A percentile compares a stretch with the other conserved stretches of the same genome.
These are phyloP conservation scores for Lerista edwardsae DNA, from an alignment of 2,797 vertebrate genomes.

Conservation along the genomic window DNA sequence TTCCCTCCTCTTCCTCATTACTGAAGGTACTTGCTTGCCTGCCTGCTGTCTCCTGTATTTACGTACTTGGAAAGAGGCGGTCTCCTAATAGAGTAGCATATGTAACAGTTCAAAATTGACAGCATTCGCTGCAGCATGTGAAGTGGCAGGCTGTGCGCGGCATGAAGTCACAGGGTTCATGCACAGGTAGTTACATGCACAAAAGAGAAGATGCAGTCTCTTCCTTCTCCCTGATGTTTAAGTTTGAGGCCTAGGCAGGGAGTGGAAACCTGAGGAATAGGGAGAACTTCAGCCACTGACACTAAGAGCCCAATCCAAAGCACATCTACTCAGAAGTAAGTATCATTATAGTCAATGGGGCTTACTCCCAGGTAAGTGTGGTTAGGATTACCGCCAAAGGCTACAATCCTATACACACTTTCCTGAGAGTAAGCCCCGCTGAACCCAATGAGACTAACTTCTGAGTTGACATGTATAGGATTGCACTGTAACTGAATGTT, in stretches of 20 bases:
- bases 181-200: neutral
- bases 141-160: neutral
- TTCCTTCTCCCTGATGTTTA: neutral
- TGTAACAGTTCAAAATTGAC: neutral
- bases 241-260: neutral
- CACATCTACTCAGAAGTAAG: too few species aligned
- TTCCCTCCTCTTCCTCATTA: neutral
- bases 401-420: too few species aligned
- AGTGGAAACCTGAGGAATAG: neutral
- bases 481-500: too few species aligned
- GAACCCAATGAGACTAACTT: too few species aligned
- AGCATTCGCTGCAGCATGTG: neutral
- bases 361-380: too few species aligned
- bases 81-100: neutral
- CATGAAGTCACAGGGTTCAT: neutral
- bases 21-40: neutral
- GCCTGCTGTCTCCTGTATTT: neutral
- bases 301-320: too few species aligned
- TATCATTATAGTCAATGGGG: too few species aligned
- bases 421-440: too few species aligned
- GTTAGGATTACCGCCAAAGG: too few species aligned
- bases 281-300: neutral
- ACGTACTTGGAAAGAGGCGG: too few species aligned
- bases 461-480: too few species aligned
- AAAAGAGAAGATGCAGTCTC: neutral